A percentile compares a stretch with the other conserved stretches of the same genome.
Evolutionary conservation across 2,888 invertebrate species (phyloP).

Genomic region (Tribolium freemani): DNA sequence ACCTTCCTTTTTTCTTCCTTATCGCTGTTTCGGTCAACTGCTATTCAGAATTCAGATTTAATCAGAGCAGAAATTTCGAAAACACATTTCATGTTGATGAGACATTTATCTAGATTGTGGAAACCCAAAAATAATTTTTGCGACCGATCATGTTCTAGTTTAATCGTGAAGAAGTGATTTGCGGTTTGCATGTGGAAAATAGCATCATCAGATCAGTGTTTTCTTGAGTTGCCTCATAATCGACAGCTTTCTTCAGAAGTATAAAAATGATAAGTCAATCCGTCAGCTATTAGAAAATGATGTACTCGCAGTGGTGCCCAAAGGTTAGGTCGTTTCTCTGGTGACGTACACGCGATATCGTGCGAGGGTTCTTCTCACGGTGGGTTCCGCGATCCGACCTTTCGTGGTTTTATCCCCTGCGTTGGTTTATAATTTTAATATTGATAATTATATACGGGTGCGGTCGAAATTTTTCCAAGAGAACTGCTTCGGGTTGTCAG

Average conservation of each 20-base stretch:
- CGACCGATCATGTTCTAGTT: too few species aligned
- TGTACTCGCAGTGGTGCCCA: conserved; percentile 15
- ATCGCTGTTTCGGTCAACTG: conserved; percentile 9
- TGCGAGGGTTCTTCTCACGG: conserved; percentile 43
- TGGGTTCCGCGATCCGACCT: conserved; percentile 20
- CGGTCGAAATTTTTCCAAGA: conserved; percentile 18
- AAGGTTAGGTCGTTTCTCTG: conserved; percentile 28
- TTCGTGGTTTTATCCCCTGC: conserved; percentile 23
- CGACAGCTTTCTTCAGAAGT: neutral
- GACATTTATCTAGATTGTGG: neutral
- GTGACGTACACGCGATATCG: conserved; percentile 40
- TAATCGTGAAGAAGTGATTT: neutral
- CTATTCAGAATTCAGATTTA: conserved; percentile 22
- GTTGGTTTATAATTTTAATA: conserved; percentile 17
- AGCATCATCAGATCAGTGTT: neutral
- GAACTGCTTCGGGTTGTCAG: conserved; percentile 25
- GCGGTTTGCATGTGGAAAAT: conserved; percentile 8
- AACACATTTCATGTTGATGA: neutral
- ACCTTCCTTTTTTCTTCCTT: conserved; percentile 15
- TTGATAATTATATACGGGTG: conserved; percentile 13
- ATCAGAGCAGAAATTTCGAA: conserved; percentile 15
- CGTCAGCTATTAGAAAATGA: conserved; percentile 2
- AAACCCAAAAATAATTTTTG: too few species aligned
- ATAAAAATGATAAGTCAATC: conserved; percentile 29
- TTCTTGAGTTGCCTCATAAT: neutral